These are phyloP conservation scores for Hippoglossus hippoglossus DNA, from an alignment of 2,797 vertebrate species.

Conservation along the genomic window DNA sequence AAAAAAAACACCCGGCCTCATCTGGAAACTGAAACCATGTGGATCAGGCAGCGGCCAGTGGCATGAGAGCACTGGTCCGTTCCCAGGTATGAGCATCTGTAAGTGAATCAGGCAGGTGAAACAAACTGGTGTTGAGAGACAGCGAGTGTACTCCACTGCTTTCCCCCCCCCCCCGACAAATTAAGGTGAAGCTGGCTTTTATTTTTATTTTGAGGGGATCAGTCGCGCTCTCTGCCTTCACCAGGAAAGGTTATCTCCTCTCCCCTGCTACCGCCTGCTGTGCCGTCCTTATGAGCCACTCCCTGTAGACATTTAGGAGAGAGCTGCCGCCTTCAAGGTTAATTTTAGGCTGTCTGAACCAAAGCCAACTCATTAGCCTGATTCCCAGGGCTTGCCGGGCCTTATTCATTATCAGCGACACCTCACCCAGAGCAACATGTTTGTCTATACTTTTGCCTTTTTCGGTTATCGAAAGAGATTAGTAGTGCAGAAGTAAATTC, in stretches of 20 bases:
- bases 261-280: slow-evolving; percentile 8
- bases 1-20: slow-evolving; percentile 5
- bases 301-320: slow-evolving; percentile 59
- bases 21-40: not conserved
- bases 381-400: slow-evolving; percentile 44
- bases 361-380: slow-evolving; percentile 63
- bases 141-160: slow-evolving; percentile 1
- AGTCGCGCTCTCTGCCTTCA: too few relatives aligned
- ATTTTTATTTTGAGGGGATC: slow-evolving; percentile 13
- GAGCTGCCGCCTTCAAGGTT: slow-evolving; percentile 46
- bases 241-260: not conserved
- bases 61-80: slow-evolving; percentile 4
- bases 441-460: not conserved
- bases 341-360: slow-evolving; percentile 56
- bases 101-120: slow-evolving; percentile 37
- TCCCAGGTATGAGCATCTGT: slow-evolving; percentile 32
- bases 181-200: not conserved
- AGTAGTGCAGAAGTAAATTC: not conserved
- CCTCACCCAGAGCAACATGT: slow-evolving; percentile 32
- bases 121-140: slow-evolving; percentile 25
- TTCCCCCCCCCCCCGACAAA: not conserved
- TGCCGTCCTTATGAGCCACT: slow-evolving; percentile 57
- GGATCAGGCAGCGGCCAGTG: not conserved
- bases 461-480: slow-evolving; percentile 25
- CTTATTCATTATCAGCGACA: slow-evolving; percentile 49